These are phyloP conservation scores for Aphidius gifuensis DNA, from an alignment of 1,140 invertebrate species.

Conservation along the genomic window DNA sequence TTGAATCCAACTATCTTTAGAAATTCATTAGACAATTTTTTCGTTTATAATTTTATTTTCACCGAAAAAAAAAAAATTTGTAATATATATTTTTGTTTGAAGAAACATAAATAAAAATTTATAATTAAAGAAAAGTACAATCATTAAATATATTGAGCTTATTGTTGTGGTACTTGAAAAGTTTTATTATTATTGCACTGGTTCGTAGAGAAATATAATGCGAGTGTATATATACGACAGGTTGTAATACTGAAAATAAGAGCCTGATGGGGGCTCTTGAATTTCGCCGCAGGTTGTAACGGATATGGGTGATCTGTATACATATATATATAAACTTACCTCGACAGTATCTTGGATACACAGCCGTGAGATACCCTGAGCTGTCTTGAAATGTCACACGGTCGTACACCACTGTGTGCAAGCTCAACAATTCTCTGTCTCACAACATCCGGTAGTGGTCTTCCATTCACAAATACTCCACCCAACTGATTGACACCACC, in stretches of 20 bases:
- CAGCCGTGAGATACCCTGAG: constrained; percentile 89
- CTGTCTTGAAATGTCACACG: constrained; percentile 91
- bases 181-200: no score
- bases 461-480: constrained; percentile 94
- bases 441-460: constrained; percentile 91
- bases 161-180: no score
- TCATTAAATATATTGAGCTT: background rate
- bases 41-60: no score
- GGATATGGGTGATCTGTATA: constrained; percentile 17
- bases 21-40: background rate
- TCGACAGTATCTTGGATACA: constrained; percentile 91
- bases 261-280: constrained; percentile 21
- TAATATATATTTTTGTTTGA: no score
- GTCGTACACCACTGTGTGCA: constrained; percentile 90
- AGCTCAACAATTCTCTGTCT: constrained; percentile 93
- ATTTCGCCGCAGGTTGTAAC: constrained; percentile 27
- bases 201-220: constrained; percentile 1
- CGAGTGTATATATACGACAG: constrained; percentile 11
- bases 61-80: no score
- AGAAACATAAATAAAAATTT: no score
- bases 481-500: constrained; percentile 95
- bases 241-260: constrained; percentile 22
- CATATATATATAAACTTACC: constrained; percentile 60
- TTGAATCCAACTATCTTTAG: constrained; percentile 19
- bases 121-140: background rate